Evolutionary conservation across 2,113 vertebrate species (phyloP).

Genomic region (Strix aluco): DNA sequence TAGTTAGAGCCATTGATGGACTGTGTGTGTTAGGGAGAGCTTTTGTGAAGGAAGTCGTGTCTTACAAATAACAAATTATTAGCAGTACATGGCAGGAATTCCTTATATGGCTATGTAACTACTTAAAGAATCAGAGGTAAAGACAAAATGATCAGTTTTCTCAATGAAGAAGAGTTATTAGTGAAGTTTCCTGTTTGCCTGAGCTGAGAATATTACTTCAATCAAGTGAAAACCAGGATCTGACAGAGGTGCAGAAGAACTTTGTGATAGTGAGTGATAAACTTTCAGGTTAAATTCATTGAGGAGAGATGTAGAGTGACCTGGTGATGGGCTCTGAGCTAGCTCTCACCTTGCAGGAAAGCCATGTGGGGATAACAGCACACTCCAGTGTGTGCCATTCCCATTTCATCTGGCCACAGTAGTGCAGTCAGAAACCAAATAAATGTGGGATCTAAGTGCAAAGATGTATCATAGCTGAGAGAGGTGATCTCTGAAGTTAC

Average conservation of each 20-base stretch:
- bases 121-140: not conserved
- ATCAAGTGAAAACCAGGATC: not conserved
- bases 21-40: accelerated
- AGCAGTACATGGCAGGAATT: not conserved
- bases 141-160: accelerated
- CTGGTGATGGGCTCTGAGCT: not conserved
- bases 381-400: not conserved
- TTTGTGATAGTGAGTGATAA: not conserved
- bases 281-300: not conserved
- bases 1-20: not conserved
- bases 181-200: not conserved
- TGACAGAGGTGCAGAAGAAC: not conserved
- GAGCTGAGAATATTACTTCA: not conserved
- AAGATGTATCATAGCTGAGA: not conserved
- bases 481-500: not conserved
- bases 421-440: not conserved
- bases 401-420: accelerated
- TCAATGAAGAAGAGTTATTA: not conserved
- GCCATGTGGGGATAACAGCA: not conserved
- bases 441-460: not conserved
- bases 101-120: not conserved
- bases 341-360: not conserved
- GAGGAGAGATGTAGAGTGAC: not conserved
- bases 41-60: not conserved
- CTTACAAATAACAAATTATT: not conserved